A percentile compares a stretch with the other conserved stretches of the same genome.
Evolutionary conservation across 2,113 vertebrate genomes (phyloP).

Genomic region (Dicrurus megarhynchus): DNA sequence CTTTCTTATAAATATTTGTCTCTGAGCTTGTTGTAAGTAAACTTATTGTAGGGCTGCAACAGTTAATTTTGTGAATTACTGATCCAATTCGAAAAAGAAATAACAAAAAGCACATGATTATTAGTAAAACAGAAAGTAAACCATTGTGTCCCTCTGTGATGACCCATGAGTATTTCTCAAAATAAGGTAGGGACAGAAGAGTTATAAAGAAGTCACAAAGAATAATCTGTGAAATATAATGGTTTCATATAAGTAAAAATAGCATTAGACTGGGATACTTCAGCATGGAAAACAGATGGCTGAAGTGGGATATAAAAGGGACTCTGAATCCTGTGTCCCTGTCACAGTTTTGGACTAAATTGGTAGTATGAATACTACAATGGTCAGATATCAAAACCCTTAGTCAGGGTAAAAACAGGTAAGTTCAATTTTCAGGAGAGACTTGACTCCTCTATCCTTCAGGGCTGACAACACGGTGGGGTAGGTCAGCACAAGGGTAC

Average conservation of each 20-base stretch:
- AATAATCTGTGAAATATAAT: not conserved
- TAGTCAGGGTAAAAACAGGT: not conserved
- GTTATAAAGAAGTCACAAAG: not conserved
- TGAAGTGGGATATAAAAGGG: not conserved
- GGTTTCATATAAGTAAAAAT: not conserved
- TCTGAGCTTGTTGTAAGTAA: not conserved
- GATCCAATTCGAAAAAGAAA: not conserved
- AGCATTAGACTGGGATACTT: not conserved
- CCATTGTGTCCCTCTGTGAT: not conserved
- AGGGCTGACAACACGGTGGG: accelerated
- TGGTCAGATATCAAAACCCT: not conserved
- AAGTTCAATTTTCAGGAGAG: not conserved
- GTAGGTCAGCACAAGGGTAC: not conserved
- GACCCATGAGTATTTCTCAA: not conserved
- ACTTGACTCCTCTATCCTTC: not conserved
- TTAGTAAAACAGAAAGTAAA: not conserved
- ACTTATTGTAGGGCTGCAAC: not conserved
- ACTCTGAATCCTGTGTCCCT: not conserved
- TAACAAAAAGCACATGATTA: not conserved
- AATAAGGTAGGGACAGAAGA: not conserved
- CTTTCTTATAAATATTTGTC: not conserved
- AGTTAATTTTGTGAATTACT: not conserved
- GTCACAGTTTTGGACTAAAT: not conserved
- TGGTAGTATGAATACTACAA: not conserved
- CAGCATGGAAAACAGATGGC: not conserved